phyloP scores from a whole-genome alignment of 2,888 invertebrate species.

The Pilophorus perplexus region DNA sequence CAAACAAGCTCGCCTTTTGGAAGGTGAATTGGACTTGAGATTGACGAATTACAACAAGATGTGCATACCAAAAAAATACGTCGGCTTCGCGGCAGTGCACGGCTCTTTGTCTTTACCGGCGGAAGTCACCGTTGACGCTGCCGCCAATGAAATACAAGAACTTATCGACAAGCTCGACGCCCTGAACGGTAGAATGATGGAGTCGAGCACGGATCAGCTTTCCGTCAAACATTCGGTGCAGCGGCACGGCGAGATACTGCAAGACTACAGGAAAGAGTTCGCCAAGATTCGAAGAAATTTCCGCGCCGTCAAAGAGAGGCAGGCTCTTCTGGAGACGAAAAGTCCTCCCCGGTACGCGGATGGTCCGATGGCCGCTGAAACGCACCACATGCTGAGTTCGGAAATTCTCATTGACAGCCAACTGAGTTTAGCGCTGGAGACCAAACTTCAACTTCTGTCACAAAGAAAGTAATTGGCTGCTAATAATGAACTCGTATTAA shows the following conservation, averaged over 20 bases:
- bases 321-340: not conserved
- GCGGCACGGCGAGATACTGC: conserved; percentile 91
- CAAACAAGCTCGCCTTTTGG: not conserved
- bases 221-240: conserved; percentile 79
- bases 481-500: too few relatives aligned
- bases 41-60: not conserved
- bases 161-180: conserved; percentile 70
- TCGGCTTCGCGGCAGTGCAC: not conserved
- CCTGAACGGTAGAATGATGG: not conserved
- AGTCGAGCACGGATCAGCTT: not conserved
- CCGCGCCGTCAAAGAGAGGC: conserved; percentile 52
- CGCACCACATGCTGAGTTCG: not conserved
- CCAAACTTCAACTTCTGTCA: not conserved
- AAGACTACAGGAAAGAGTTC: conserved; percentile 90
- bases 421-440: not conserved
- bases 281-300: conserved; percentile 81
- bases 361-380: not conserved
- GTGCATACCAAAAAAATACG: not conserved
- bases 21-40: not conserved
- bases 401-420: not conserved
- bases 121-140: conserved; percentile 88
- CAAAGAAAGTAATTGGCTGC: too few relatives aligned
- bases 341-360: not conserved
- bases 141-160: conserved; percentile 88
- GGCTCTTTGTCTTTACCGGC: conserved; percentile 63